Evolutionary conservation across 2,888 invertebrate species (phyloP).

Genomic region (Nomada goodeniana): DNA sequence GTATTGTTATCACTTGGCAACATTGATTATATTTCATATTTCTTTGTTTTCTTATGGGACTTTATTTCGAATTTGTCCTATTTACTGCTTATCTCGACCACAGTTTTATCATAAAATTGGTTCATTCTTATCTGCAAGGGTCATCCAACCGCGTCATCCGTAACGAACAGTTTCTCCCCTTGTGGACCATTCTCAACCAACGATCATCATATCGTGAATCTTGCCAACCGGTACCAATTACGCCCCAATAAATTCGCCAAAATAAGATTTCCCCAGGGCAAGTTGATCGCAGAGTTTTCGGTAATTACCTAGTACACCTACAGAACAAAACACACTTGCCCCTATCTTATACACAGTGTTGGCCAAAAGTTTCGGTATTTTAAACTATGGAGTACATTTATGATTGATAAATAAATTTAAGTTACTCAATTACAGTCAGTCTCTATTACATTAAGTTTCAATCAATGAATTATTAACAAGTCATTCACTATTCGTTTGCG

Average conservation of each 20-base stretch:
- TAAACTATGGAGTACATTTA: too few relatives aligned
- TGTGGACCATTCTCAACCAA: not conserved
- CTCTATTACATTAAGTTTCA: too few relatives aligned
- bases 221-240: not conserved
- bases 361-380: not conserved
- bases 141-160: not conserved
- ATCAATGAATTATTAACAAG: too few relatives aligned
- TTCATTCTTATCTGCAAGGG: not conserved
- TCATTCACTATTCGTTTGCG: too few relatives aligned
- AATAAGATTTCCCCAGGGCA: not conserved
- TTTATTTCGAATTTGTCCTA: not conserved
- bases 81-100: not conserved
- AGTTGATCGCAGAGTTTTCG: not conserved
- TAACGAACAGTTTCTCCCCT: not conserved
- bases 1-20: too few relatives aligned
- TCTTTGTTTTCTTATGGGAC: too few relatives aligned
- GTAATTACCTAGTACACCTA: conserved; percentile 4
- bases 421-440: too few relatives aligned
- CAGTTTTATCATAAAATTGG: not conserved
- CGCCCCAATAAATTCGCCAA: not conserved
- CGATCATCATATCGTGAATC: not conserved
- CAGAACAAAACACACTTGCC: not conserved
- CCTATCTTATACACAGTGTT: not conserved
- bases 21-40: too few relatives aligned
- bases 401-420: too few relatives aligned